A percentile compares a stretch with the other conserved stretches of the same genome.
Conservation (phyloP, 2,113 vertebrate species). For the Polypterus senegalus region DNA sequence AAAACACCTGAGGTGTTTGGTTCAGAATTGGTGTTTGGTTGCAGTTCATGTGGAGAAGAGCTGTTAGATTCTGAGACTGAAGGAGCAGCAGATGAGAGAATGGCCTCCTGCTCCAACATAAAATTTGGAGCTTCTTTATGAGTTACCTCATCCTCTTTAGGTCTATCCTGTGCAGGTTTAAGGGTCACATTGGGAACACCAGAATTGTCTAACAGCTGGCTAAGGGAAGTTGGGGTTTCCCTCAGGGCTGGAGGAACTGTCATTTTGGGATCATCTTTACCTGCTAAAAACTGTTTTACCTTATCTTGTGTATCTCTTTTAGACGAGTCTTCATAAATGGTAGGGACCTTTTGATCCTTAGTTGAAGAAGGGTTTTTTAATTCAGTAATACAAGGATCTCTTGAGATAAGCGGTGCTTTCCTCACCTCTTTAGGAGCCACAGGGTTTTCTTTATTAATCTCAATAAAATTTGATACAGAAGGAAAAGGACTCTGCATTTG, state of each 20-base stretch:
- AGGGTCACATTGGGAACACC: slow-evolving; percentile 55
- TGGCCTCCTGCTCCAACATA: slow-evolving; percentile 29
- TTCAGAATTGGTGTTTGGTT: slow-evolving; percentile 45
- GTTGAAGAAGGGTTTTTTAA: slow-evolving; percentile 47
- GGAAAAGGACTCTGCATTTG: slow-evolving; percentile 53
- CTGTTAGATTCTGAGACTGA: slow-evolving; percentile 26
- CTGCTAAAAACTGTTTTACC: slow-evolving; percentile 22
- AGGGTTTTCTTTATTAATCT: slow-evolving; percentile 57
- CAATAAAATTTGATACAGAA: slow-evolving; percentile 42
- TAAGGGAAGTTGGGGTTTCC: slow-evolving; percentile 77
- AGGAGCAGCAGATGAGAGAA: slow-evolving; percentile 21
- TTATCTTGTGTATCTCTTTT: slow-evolving; percentile 47
- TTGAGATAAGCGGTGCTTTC: slow-evolving; percentile 44
- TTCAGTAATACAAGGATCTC: slow-evolving; percentile 57
- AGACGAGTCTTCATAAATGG: slow-evolving; percentile 47
- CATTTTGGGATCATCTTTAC: slow-evolving; percentile 52
- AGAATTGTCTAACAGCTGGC: slow-evolving; percentile 84
- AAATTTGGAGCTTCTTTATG: slow-evolving; percentile 34
- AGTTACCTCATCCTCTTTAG: slow-evolving; percentile 23
- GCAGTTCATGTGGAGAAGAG: slow-evolving; percentile 10
- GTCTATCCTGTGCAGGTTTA: slow-evolving; percentile 44
- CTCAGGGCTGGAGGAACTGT: slow-evolving; percentile 59
- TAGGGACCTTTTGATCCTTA: slow-evolving; percentile 59
- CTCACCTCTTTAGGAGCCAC: slow-evolving; percentile 52
- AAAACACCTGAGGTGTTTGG: slow-evolving; percentile 60